Conservation (phyloP, 2,888 invertebrate genomes). For the Tachina lurida region DNA sequence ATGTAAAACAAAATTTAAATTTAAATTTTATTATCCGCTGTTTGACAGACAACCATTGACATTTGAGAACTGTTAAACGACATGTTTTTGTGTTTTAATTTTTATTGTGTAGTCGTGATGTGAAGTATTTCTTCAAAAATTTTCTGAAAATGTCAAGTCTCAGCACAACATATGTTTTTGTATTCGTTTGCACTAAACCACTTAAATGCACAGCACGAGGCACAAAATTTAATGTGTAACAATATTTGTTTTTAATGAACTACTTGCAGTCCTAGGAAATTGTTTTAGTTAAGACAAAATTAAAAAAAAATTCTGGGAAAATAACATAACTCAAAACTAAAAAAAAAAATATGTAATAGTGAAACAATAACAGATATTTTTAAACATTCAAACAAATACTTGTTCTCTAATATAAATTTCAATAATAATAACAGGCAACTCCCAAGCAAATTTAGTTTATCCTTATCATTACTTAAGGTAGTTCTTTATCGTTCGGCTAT, state of each 20-base stretch:
- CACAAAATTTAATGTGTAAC: neutral
- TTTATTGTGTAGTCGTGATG: no score
- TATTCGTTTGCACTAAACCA: neutral
- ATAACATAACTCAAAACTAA: no score
- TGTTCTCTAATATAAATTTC: no score
- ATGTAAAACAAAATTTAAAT: conserved; percentile 13
- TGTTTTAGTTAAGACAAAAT: neutral
- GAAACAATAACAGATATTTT: no score
- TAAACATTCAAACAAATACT: no score
- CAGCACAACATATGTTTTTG: conserved; percentile 29
- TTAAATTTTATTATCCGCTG: conserved; percentile 2
- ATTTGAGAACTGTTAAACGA: conserved; percentile 39
- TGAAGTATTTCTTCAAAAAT: neutral
- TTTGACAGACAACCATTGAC: conserved; percentile 27
- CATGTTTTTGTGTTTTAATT: conserved; percentile 4
- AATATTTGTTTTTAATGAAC: neutral
- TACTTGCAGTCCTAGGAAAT: neutral
- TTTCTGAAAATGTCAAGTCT: neutral
- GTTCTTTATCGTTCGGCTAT: no score
- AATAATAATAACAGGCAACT: no score
- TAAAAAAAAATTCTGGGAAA: neutral
- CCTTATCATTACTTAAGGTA: no score
- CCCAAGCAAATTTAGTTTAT: no score
- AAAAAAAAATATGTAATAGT: no score
- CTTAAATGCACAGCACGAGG: conserved; percentile 52